Evolutionary conservation across 2,888 invertebrate species (phyloP), one percentile per base, ranked within the genome.

Genomic region (Lysandra bellargus): DNA sequence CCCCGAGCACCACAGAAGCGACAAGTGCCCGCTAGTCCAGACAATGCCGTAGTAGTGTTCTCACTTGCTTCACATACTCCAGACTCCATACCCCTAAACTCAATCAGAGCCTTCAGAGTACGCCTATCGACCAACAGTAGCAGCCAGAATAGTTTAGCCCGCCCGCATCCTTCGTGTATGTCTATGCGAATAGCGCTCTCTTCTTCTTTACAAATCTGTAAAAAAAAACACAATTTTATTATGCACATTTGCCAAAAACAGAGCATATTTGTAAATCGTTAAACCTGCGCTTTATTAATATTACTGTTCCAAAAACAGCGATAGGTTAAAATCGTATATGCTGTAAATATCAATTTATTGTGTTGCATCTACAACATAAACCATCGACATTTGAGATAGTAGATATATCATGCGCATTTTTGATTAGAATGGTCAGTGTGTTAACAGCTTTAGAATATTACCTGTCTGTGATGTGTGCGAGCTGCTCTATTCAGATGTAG

Each of bases 111-210:
- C 89, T 99, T 99, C 23, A 99, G 93, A 0, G 99, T 99, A 84
- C 97, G 96, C 0, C 98, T 97, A 88, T 99, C 99, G 0, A 99
- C 98, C 37, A 99, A 92, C 0, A 99, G 97, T 85, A 99, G 94
- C 6, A 99, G 95, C 99, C 99, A 99, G 90, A 98, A 99, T 5
- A 99, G 94, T 90, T 99, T 99, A 1, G 98, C 98, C 61, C 99
- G 96, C 0, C 99, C 99, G 88, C 99, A 99, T 0, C 97, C 97
- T 91, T 99, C 99, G 90, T 99, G 99, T n/a, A 99, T 95, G 90
- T 99, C 99, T 5, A 99, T 98, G 82, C 98, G 97, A 81, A 99
- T 98, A 0, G 99, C 98, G 88, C 98, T 98, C 87, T 99, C 98
- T 87, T 99, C 99, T 87, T 99, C 99, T 89, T 99, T 99, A 91